Evolutionary conservation across 1,140 invertebrate species (phyloP).

Genomic region (Pantala flavescens): DNA sequence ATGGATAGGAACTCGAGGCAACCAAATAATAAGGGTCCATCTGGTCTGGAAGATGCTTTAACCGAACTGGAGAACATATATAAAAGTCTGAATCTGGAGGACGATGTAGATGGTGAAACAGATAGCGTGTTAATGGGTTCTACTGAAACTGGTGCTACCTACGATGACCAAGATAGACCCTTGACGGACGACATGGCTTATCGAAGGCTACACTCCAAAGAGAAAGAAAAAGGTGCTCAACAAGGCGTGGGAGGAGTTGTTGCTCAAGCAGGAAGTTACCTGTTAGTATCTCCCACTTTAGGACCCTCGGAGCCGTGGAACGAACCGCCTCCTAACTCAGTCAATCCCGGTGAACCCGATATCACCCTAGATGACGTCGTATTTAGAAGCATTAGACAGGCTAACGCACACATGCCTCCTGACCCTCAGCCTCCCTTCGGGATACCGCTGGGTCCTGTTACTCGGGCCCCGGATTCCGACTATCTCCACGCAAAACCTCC

Average conservation of each 20-base stretch:
- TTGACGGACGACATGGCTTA: constrained; percentile 70
- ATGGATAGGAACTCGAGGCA: background rate
- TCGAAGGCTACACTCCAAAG: constrained; percentile 52
- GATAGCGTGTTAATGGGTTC: background rate
- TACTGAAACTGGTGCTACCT: background rate
- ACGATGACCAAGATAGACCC: background rate
- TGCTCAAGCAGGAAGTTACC: constrained; percentile 56
- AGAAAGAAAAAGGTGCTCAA: constrained; percentile 37
- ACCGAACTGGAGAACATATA: constrained; percentile 83
- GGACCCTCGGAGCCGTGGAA: constrained; percentile 25
- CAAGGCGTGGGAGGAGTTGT: constrained; percentile 31
- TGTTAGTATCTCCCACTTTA: constrained; percentile 57
- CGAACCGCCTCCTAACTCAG: constrained; percentile 22
- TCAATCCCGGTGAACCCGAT: constrained; percentile 57
- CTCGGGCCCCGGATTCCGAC: constrained; percentile 62
- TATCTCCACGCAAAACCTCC: constrained; percentile 68
- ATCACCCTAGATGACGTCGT: constrained; percentile 72
- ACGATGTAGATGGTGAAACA: constrained; percentile 39
- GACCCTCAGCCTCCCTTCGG: constrained; percentile 83
- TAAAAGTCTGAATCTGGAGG: constrained; percentile 65
- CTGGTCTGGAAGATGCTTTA: constrained; percentile 74
- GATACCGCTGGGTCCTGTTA: constrained; percentile 70
- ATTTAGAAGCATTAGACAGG: constrained; percentile 64
- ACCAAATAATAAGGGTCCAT: constrained; percentile 36
- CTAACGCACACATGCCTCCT: constrained; percentile 54